phyloP scores from a whole-genome alignment of 2,888 invertebrate genomes.

The Nipponacmea schrenckii region DNA sequence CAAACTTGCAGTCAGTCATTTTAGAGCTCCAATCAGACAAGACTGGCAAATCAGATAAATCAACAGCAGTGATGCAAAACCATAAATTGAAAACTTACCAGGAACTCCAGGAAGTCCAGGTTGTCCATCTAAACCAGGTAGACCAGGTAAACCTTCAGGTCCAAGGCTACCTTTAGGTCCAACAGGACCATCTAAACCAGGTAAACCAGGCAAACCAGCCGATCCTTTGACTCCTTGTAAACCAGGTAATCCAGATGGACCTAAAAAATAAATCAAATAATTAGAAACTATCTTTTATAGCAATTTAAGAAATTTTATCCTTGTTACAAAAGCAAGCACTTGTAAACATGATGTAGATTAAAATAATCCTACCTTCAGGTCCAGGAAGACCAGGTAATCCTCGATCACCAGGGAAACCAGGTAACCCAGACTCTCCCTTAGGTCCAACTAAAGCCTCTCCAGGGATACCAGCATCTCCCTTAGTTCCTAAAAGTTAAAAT shows the following conservation, averaged over 20 bases:
- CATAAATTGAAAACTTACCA: conserved; percentile 9
- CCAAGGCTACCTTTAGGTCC: conserved; percentile 57
- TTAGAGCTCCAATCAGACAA: too few species aligned
- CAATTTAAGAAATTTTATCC: too few species aligned
- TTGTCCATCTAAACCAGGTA: conserved; percentile 73
- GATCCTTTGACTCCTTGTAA: conserved; percentile 50
- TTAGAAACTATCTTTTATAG: neutral
- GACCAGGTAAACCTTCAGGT: conserved; percentile 65
- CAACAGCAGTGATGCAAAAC: too few species aligned
- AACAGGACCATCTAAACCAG: conserved; percentile 73
- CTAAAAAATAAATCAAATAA: conserved; percentile 15
- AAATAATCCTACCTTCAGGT: conserved; percentile 26
- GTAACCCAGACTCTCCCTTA: conserved; percentile 45
- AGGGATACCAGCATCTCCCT: conserved; percentile 45
- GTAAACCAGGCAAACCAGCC: conserved; percentile 61
- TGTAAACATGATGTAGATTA: neutral
- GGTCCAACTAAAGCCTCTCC: conserved; percentile 41
- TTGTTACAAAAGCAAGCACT: too few species aligned
- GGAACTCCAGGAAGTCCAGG: conserved; percentile 65
- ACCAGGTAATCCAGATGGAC: conserved; percentile 42
- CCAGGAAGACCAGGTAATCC: conserved; percentile 57
- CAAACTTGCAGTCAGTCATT: neutral
- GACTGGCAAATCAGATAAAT: too few species aligned
- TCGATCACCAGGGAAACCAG: conserved; percentile 44
- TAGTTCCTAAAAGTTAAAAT: conserved; percentile 30